Evolutionary conservation across 2,888 invertebrate genomes (phyloP), one percentile per base, ranked within the genome.

Genomic region (Drosophila hamatofila): DNA sequence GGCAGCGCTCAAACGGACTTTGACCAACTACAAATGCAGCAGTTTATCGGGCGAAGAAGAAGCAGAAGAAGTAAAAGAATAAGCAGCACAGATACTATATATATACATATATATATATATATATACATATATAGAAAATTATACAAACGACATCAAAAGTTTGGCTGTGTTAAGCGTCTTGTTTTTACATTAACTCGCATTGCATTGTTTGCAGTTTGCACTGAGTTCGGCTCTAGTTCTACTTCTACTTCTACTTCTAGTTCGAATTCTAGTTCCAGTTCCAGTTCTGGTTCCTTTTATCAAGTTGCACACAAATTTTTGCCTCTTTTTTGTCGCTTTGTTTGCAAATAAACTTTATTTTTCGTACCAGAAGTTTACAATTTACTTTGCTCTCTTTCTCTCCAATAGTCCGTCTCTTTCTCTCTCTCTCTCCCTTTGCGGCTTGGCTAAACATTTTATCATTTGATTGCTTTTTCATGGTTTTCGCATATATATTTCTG

Each of bases 381-480:
- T 68, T 65, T 69, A 33, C 60, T 51, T 35, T 16, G 35, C 3
- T 59, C 18, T 14, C 21, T 16, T n/a, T n/a, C 25, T 25, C 4
- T 25, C 25, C 25, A 2, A 25, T 25, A 3, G 3, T 2, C 25
- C 25, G 3, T 25, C 25, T 25, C 30, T 30, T 30, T 0, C 33
- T 55, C 35, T 33, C 27, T 12, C 5, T 4, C 46, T n/a, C 25
- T 9, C 25, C 9, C 11, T 9, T 16, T 42, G 41, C 21, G 42
- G 42, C 30, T 42, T 80, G 58, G 49, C 42, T 21, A 54, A 69
- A 75, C 69, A 65, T 65, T 55, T 69, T 65, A 70, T 59, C 74
- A 82, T 78, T 80, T 86, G 88, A 86, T 86, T 88, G 85, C 83
- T 78, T 83, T 88, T 86, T 83, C 84, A 88, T 86, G 83, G 88